Evolutionary conservation across 2,888 invertebrate species (phyloP).

Genomic region (Crioceris asparagi): DNA sequence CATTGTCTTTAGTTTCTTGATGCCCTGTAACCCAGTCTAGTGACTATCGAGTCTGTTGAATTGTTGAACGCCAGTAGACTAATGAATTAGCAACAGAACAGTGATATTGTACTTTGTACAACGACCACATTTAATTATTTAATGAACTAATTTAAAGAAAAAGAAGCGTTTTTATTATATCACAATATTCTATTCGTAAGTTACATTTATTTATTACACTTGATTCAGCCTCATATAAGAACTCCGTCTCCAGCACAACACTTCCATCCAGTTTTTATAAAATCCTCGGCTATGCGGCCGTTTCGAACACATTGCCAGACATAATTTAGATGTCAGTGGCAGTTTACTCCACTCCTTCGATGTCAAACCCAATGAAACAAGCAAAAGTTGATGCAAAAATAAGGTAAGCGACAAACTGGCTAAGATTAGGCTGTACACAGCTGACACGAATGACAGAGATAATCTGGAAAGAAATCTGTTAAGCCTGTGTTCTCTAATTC

Average conservation of each 20-base stretch:
- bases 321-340: slow-evolving; percentile 24
- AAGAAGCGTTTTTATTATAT: too few species aligned
- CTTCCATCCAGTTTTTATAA: slow-evolving; percentile 28
- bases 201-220: not conserved
- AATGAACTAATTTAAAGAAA: too few species aligned
- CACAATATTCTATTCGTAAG: slow-evolving; percentile 18
- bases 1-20: too few species aligned
- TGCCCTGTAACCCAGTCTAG: too few species aligned
- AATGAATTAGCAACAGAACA: too few species aligned
- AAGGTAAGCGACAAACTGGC: slow-evolving; percentile 24
- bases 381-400: slow-evolving; percentile 30
- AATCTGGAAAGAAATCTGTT: slow-evolving; percentile 26
- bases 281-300: slow-evolving; percentile 28
- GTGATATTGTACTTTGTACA: too few species aligned
- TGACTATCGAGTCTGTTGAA: too few species aligned
- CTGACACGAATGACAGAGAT: slow-evolving; percentile 29
- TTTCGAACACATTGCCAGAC: slow-evolving; percentile 24
- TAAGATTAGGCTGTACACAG: slow-evolving; percentile 27
- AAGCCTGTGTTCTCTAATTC: too few species aligned
- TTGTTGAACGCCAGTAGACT: too few species aligned
- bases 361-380: slow-evolving; percentile 42
- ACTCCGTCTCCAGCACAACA: slow-evolving; percentile 21
- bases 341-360: slow-evolving; percentile 40
- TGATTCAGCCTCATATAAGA: too few species aligned
- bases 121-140: too few species aligned